Evolutionary conservation across 2,113 vertebrate genomes (phyloP).

Genomic region (Neodon shergylaensis): DNA sequence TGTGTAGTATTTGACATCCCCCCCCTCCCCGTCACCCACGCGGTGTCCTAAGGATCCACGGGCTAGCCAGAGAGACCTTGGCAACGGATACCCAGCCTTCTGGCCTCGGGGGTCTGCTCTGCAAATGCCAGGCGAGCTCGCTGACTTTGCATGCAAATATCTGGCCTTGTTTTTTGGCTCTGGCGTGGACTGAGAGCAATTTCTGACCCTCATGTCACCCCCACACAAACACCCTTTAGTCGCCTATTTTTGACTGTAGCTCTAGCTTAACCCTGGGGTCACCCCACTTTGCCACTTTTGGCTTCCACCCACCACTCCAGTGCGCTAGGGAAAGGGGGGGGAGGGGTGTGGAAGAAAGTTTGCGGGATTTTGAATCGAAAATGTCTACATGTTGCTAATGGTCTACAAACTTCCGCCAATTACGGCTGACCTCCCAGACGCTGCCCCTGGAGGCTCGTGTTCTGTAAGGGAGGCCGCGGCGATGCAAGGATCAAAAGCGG

Average conservation of each 20-base stretch:
- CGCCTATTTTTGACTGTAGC: not conserved
- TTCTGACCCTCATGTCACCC: not conserved
- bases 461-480: slow-evolving; percentile 85
- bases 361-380: slow-evolving; percentile 79
- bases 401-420: slow-evolving; percentile 87
- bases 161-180: not conserved
- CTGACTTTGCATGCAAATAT: slow-evolving; percentile 9
- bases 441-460: slow-evolving; percentile 88
- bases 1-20: not conserved
- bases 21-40: not conserved
- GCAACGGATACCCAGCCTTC: not conserved
- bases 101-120: not conserved
- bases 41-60: not conserved
- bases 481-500: slow-evolving; percentile 89
- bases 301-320: not conserved
- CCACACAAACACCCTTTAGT: not conserved
- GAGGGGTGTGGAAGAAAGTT: slow-evolving; percentile 49
- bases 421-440: slow-evolving; percentile 87
- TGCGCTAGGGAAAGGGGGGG: too few species aligned
- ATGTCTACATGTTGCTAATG: slow-evolving; percentile 83
- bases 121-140: not conserved
- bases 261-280: slow-evolving; percentile 49
- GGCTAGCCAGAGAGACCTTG: not conserved
- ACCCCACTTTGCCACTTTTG: not conserved
- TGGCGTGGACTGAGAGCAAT: not conserved